A percentile compares a stretch with the other conserved stretches of the same genome.
These are phyloP conservation scores for Hyposmocoma kahamanoa DNA, from an alignment of 1,140 invertebrate species.

Conservation along the genomic window DNA sequence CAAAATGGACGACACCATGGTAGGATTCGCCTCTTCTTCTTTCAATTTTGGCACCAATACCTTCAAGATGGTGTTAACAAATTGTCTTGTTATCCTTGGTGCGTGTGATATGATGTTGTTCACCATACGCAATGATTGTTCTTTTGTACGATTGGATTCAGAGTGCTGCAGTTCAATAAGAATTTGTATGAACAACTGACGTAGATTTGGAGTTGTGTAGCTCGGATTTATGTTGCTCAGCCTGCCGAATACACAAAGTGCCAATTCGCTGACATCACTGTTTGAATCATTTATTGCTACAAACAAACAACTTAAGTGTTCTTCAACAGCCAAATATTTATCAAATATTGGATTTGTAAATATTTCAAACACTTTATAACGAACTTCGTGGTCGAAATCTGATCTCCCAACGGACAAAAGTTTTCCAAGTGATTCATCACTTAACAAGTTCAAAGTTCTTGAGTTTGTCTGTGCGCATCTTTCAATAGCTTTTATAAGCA, in stretches of 20 bases:
- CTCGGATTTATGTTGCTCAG: conserved; percentile 97
- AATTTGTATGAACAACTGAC: conserved; percentile 94
- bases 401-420: conserved; percentile 94
- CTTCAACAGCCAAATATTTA: conserved; percentile 94
- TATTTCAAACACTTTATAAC: conserved; percentile 93
- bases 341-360: conserved; percentile 94
- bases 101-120: conserved; percentile 96
- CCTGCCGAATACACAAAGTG: conserved; percentile 92
- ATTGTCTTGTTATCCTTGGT: conserved; percentile 93
- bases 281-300: conserved; percentile 97
- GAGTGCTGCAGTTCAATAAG: conserved; percentile 96
- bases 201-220: conserved; percentile 95
- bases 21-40: conserved; percentile 91
- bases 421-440: conserved; percentile 93
- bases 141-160: conserved; percentile 95
- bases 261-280: conserved; percentile 96
- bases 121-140: conserved; percentile 96
- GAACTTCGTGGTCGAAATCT: conserved; percentile 94
- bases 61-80: conserved; percentile 96
- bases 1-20: conserved; percentile 92
- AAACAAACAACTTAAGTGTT: conserved; percentile 94
- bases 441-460: conserved; percentile 87
- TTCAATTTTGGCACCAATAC: conserved; percentile 95
- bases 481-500: conserved; percentile 88
- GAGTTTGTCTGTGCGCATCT: conserved; percentile 78